Evolutionary conservation across 2,113 vertebrate genomes (phyloP).

Genomic region (Oreocharis arfaki): DNA sequence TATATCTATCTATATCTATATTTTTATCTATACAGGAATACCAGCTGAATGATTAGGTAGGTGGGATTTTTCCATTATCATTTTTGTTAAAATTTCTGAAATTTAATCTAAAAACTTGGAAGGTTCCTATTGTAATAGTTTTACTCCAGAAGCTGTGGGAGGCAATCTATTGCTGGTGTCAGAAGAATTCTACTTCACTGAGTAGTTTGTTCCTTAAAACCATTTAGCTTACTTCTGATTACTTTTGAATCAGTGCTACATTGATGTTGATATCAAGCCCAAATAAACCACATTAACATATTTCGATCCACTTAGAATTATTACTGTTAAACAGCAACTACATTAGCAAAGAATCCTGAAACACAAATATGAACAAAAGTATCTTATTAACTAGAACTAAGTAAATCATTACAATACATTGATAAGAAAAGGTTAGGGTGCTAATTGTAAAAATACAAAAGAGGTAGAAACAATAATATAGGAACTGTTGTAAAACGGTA

Average conservation of each 20-base stretch:
- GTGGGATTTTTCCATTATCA: neutral
- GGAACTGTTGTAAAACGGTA: neutral
- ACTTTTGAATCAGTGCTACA: neutral
- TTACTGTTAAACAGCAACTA: constrained; percentile 7
- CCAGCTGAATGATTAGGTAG: neutral
- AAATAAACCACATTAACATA: neutral
- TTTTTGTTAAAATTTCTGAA: neutral
- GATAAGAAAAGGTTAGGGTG: neutral
- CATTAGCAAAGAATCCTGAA: neutral
- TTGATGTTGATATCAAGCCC: neutral
- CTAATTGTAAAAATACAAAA: neutral
- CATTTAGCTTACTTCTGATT: neutral
- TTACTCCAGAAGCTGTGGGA: neutral
- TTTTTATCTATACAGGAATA: neutral
- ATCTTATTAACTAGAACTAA: constrained; percentile 5
- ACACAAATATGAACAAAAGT: neutral
- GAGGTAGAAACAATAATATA: neutral
- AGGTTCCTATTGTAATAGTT: neutral
- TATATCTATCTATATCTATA: neutral
- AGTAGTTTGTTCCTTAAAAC: neutral
- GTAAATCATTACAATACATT: constrained; percentile 19
- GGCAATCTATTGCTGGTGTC: neutral
- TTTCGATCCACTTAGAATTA: neutral
- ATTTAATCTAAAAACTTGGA: neutral
- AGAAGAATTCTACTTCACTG: neutral